Evolutionary conservation across 2,797 vertebrate genomes (phyloP).

Genomic region (Crax fasciolata): DNA sequence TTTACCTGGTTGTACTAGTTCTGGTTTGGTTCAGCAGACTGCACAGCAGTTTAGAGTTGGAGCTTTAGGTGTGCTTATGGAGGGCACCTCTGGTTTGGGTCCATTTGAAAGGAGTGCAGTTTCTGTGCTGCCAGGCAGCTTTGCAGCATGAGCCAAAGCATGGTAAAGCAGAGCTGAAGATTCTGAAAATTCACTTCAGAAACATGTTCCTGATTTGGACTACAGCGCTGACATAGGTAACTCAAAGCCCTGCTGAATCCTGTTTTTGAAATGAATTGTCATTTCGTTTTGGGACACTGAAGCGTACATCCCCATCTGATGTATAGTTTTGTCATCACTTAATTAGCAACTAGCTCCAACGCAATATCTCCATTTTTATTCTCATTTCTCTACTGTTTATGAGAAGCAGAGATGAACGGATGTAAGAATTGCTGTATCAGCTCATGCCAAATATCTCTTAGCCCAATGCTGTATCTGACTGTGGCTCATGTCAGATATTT

Average conservation of each 20-base stretch:
- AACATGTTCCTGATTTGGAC: not conserved
- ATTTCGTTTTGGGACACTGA: slow-evolving; percentile 29
- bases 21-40: not conserved
- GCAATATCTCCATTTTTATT: not conserved
- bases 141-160: not conserved
- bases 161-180: not conserved
- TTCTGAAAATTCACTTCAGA: not conserved
- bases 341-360: slow-evolving; percentile 32
- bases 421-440: not conserved
- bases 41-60: not conserved
- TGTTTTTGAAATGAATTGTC: slow-evolving; percentile 15
- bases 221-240: not conserved
- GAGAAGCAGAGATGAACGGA: not conserved
- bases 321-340: slow-evolving; percentile 20
- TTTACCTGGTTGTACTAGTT: not conserved
- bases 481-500: not conserved
- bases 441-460: not conserved
- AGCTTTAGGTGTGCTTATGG: not conserved
- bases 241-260: not conserved
- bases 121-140: not conserved
- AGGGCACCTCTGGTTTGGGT: not conserved
- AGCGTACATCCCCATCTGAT: slow-evolving; percentile 16
- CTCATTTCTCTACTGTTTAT: not conserved
- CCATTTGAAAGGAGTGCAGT: not conserved
- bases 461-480: not conserved